Evolutionary conservation across 2,113 vertebrate genomes (phyloP).

Genomic region (Cepphus grylle): DNA sequence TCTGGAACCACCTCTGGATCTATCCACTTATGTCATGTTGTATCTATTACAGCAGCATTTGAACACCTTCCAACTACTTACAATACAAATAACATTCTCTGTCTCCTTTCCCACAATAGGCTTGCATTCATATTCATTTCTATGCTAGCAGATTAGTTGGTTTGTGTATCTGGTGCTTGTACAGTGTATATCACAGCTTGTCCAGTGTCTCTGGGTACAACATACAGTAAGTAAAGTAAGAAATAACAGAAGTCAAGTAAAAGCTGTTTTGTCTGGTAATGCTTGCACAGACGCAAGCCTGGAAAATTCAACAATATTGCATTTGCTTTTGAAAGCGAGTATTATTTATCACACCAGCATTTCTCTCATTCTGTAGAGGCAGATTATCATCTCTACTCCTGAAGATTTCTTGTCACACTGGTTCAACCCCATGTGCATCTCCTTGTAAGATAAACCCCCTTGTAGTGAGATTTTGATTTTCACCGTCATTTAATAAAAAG

Average conservation of each 20-base stretch:
- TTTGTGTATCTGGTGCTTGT: neutral
- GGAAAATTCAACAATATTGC: neutral
- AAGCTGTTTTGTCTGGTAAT: neutral
- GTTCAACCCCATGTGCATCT: neutral
- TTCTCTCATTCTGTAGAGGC: slow-evolving; percentile 9
- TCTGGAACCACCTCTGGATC: neutral
- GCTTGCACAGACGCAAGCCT: neutral
- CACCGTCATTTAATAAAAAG: slow-evolving; percentile 36
- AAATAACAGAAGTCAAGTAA: neutral
- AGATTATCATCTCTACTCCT: neutral
- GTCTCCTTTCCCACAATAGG: neutral
- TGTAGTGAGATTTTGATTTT: slow-evolving; percentile 17
- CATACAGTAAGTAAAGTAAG: neutral
- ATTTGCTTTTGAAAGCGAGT: neutral
- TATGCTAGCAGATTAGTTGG: neutral
- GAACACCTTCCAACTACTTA: slow-evolving; percentile 8
- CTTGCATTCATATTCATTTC: neutral
- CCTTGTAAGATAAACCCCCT: neutral
- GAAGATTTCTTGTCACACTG: neutral
- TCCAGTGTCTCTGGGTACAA: neutral
- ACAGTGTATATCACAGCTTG: neutral
- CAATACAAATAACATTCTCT: neutral
- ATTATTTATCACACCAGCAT: neutral
- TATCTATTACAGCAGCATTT: neutral
- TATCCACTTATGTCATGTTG: neutral